Base-by-base conservation (phyloP, 2,113 vertebrate species). In the Albula goreensis region DNA sequence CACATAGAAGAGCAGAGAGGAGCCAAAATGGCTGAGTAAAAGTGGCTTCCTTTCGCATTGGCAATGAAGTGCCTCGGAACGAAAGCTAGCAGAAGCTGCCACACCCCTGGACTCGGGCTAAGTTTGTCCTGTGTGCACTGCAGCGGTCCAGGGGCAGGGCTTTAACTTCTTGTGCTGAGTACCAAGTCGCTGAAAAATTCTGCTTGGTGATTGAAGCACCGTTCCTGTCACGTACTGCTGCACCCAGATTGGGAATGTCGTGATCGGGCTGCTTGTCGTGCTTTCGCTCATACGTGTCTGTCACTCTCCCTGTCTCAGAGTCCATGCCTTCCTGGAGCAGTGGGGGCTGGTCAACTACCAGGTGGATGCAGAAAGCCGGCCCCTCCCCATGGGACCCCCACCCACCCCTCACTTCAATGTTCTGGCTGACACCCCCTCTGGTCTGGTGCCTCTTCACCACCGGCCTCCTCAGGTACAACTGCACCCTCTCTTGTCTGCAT, bases 321-420 rank as follows among this genome's bases (percentile, higher is more conserved):
- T 99, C 2, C 98, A 99, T 31, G 97, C 98, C 0, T 97, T 99
- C 87, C 92, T 99, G 94, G 98, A 99, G 92, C 98, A 99, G 89
- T 99, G 98, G 98, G 98, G 98, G 4, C 95, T 99, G 78, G 96
- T 99, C 15, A 99, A 99, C 91, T 99, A 99, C 91, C 98, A 99
- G 86, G 98, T 99, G 92, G 98, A 99, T 81, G 97, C 98, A 2
- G 98, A 99, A 89, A 99, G 97, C 90, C 94, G 97, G 12, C 98
- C 98, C 78, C 97, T 98, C 91, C 98, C 98, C 0, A 99, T 98
- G 98, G 98, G 98, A 0, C 98, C 98, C 0, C 98, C 98, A 0
- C 98, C 98, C 0, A 99, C 98, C 5, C 97, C 98, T 85, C 98
- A 99, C 90, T 99, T 99, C 90, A 99, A 99, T 0, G 98, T 99